A percentile compares a stretch with the other conserved stretches of the same genome.
phyloP scores from a whole-genome alignment of 2,113 vertebrate species.

The Holacanthus passer region DNA sequence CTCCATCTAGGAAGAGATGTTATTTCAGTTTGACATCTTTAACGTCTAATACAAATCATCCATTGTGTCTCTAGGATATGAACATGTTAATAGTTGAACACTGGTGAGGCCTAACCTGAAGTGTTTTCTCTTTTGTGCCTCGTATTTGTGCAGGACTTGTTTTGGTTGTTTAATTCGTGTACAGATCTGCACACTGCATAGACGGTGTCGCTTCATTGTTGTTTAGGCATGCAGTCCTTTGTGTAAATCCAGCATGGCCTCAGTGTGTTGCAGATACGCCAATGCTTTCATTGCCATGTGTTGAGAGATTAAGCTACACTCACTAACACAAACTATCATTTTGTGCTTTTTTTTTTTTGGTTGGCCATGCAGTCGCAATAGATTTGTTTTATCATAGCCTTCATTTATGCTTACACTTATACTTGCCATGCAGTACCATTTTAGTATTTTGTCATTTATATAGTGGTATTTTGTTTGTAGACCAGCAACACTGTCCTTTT shows the following conservation, averaged over 20 bases:
- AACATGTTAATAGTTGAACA: background rate
- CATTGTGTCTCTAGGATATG: background rate
- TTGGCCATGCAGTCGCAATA: background rate
- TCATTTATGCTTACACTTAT: background rate
- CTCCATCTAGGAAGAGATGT: background rate
- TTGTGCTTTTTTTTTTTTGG: background rate
- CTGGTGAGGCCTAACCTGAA: background rate
- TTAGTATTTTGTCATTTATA: slow-evolving; percentile 7
- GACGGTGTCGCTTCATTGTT: slow-evolving; percentile 13
- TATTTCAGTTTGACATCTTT: background rate
- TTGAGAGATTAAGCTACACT: background rate
- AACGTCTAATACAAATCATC: background rate
- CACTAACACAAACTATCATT: background rate
- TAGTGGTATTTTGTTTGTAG: background rate
- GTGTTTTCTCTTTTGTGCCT: background rate
- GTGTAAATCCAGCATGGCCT: background rate
- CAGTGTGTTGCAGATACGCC: slow-evolving; percentile 3
- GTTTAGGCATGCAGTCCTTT: slow-evolving; percentile 4
- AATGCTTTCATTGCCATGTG: background rate
- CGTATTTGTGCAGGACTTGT: background rate
- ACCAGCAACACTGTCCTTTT: background rate
- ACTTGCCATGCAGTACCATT: background rate
- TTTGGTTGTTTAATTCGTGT: background rate
- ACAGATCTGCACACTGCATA: background rate
- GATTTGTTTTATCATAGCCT: background rate